These are phyloP conservation scores for Amia ocellicauda DNA, from an alignment of 2,113 vertebrate genomes.

Conservation along the genomic window DNA sequence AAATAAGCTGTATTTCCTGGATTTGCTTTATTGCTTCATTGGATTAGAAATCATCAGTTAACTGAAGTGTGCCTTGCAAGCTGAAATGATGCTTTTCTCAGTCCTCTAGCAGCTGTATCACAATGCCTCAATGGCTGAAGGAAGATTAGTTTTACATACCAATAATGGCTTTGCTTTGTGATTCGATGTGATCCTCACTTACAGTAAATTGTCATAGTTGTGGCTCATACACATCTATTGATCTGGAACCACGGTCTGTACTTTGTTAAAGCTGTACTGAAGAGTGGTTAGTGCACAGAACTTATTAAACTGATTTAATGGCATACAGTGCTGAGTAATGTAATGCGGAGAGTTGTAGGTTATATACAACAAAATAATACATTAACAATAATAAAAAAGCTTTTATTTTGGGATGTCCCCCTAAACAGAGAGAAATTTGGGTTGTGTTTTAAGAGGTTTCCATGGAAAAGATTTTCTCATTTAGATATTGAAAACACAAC, in stretches of 20 bases:
- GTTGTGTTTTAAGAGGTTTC: not conserved
- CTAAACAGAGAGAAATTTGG: not conserved
- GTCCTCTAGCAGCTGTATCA: not conserved
- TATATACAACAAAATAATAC: not conserved
- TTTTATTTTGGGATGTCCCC: not conserved
- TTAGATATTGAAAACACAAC: slow-evolving; percentile 13
- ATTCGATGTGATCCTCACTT: slow-evolving; percentile 9
- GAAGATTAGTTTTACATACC: slow-evolving; percentile 4
- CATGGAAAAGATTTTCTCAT: slow-evolving; percentile 12
- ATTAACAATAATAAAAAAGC: not conserved
- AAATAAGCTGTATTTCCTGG: no score
- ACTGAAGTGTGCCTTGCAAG: not conserved
- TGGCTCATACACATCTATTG: not conserved
- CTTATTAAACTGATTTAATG: not conserved
- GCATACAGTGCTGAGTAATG: not conserved
- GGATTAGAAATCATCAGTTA: no score
- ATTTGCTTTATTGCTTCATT: no score
- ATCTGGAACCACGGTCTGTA: not conserved
- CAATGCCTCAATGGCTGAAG: not conserved
- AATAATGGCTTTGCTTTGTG: slow-evolving; percentile 4
- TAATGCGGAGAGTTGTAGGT: not conserved
- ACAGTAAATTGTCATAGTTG: not conserved
- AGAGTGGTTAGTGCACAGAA: not conserved
- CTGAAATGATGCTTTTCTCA: not conserved
- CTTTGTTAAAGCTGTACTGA: slow-evolving; percentile 3